Conservation (phyloP, 2,888 invertebrate species). For the Spilosoma lubricipeda region DNA sequence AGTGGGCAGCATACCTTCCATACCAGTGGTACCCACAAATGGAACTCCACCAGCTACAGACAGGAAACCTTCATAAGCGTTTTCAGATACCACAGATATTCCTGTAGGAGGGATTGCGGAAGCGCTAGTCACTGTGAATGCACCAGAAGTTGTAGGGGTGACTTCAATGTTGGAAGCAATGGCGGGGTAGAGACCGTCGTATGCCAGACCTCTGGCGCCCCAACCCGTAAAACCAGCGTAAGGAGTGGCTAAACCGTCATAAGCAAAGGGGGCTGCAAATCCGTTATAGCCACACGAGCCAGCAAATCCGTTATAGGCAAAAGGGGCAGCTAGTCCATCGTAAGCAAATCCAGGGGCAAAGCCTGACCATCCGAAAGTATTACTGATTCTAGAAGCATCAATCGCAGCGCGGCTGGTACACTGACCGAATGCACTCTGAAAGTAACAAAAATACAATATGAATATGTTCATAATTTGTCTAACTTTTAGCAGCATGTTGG, state of each 20-base stretch:
- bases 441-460: background rate
- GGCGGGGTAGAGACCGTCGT: background rate
- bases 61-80: slow-evolving; percentile 57
- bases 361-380: background rate
- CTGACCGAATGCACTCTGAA: slow-evolving; percentile 36
- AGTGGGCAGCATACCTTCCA: slow-evolving; percentile 63
- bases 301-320: slow-evolving; percentile 2
- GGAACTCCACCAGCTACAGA: slow-evolving; percentile 58
- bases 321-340: slow-evolving; percentile 26
- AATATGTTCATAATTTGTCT: background rate
- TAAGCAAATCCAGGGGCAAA: slow-evolving; percentile 45
- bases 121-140: slow-evolving; percentile 45
- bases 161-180: slow-evolving; percentile 46
- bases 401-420: slow-evolving; percentile 28
- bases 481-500: too few relatives aligned
- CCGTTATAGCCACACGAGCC: background rate
- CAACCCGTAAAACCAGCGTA: slow-evolving; percentile 13
- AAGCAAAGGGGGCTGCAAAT: background rate
- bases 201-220: background rate
- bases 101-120: slow-evolving; percentile 50
- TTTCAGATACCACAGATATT: slow-evolving; percentile 59
- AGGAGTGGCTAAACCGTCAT: background rate
- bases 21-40: slow-evolving; percentile 57
- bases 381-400: slow-evolving; percentile 4
- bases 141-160: slow-evolving; percentile 44